Percentiles rank a stretch among this genome's conserved stretches.
These are phyloP conservation scores for Lepetodrilus schrolli DNA, from an alignment of 2,888 invertebrate species.

Conservation along the genomic window DNA sequence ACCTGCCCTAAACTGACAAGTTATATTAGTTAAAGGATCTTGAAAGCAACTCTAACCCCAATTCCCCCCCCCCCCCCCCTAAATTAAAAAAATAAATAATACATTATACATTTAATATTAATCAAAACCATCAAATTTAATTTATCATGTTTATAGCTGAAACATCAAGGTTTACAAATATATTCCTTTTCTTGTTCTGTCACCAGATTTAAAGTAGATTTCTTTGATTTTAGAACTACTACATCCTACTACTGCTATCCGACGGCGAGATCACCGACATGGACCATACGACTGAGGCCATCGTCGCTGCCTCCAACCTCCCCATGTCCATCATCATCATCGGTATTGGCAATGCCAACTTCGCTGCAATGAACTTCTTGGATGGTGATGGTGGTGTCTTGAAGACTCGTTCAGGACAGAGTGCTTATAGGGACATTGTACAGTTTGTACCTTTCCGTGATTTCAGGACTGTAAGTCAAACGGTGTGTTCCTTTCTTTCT, in stretches of 20 bases:
- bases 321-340: slow-evolving; percentile 75
- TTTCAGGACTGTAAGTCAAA: slow-evolving; percentile 67
- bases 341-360: slow-evolving; percentile 73
- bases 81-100: no score
- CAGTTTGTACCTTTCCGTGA: slow-evolving; percentile 75
- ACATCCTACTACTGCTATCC: slow-evolving; percentile 69
- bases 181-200: no score
- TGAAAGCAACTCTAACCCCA: no score
- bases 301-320: slow-evolving; percentile 70
- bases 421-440: slow-evolving; percentile 70
- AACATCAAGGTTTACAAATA: not conserved
- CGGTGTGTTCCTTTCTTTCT: not conserved
- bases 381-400: slow-evolving; percentile 73
- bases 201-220: no score
- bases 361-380: slow-evolving; percentile 70
- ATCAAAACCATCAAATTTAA: no score
- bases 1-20: no score
- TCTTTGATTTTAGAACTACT: slow-evolving; percentile 66
- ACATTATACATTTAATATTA: not conserved
- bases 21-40: no score
- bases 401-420: slow-evolving; percentile 56
- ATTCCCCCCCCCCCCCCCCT: no score
- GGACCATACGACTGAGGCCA: slow-evolving; percentile 65
- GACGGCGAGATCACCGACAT: slow-evolving; percentile 74
- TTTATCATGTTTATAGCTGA: not conserved